phyloP scores from a whole-genome alignment of 2,888 invertebrate species.

The Mactromeris polynyma region DNA sequence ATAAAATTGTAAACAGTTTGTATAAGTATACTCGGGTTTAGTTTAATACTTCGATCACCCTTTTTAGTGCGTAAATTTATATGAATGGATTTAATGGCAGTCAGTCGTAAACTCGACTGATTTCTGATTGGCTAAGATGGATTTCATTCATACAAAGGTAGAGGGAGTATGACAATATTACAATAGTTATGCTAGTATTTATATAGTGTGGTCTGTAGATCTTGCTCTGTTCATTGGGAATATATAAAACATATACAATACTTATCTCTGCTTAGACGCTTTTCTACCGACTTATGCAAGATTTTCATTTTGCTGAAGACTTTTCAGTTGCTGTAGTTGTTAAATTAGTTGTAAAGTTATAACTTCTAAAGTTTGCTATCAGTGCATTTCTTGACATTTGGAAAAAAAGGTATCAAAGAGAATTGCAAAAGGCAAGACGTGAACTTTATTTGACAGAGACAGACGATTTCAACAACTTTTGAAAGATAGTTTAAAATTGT shows the following conservation, averaged over 20 bases:
- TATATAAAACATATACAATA: slow-evolving; percentile 16
- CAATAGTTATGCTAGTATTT: slow-evolving; percentile 27
- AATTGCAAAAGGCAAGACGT: background rate
- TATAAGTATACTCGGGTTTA: background rate
- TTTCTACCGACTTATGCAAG: background rate
- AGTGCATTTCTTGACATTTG: background rate
- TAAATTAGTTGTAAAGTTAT: background rate
- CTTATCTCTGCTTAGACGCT: background rate
- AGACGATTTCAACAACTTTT: background rate
- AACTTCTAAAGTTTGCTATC: background rate
- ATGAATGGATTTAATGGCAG: slow-evolving; percentile 30
- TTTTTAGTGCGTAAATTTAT: slow-evolving; percentile 36
- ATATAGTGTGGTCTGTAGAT: slow-evolving; percentile 21
- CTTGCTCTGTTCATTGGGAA: slow-evolving; percentile 1
- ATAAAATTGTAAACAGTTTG: background rate
- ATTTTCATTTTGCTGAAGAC: background rate
- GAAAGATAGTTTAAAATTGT: background rate
- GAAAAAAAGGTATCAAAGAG: background rate
- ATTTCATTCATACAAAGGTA: slow-evolving; percentile 47
- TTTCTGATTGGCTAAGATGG: slow-evolving; percentile 48
- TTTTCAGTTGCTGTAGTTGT: background rate
- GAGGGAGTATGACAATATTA: slow-evolving; percentile 30
- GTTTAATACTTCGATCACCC: slow-evolving; percentile 36
- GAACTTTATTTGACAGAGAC: background rate
- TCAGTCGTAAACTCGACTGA: slow-evolving; percentile 30